phyloP scores from a whole-genome alignment of 2,797 vertebrate species.

The Rhinichthys osculus region DNA sequence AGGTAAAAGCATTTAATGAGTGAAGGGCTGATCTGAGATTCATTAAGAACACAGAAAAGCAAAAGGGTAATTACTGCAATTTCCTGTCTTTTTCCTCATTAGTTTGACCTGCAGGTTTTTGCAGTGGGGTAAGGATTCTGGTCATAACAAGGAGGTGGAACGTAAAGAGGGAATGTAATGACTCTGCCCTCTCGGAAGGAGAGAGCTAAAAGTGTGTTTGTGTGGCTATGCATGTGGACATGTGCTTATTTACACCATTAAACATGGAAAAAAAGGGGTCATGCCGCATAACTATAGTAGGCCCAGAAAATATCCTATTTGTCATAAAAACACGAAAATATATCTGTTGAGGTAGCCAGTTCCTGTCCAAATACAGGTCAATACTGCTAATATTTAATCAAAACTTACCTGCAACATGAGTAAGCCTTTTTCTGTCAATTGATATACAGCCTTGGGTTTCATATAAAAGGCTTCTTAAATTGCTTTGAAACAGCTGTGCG shows the following conservation, averaged over 20 bases:
- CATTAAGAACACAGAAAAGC: slow-evolving; percentile 81
- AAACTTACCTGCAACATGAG: background rate
- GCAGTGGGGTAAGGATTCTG: slow-evolving; percentile 70
- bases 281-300: slow-evolving; percentile 74
- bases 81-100: slow-evolving; percentile 85
- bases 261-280: slow-evolving; percentile 76
- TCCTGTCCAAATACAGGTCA: slow-evolving; percentile 3
- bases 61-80: slow-evolving; percentile 85
- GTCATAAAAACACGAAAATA: slow-evolving; percentile 74
- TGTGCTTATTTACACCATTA: slow-evolving; percentile 84
- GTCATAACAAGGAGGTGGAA: slow-evolving; percentile 77
- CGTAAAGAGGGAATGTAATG: slow-evolving; percentile 76
- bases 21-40: slow-evolving; percentile 75
- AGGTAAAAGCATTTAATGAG: slow-evolving; percentile 81
- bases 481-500: slow-evolving; percentile 22
- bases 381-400: background rate
- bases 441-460: slow-evolving; percentile 28
- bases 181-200: slow-evolving; percentile 79
- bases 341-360: slow-evolving; percentile 18
- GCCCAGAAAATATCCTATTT: slow-evolving; percentile 75
- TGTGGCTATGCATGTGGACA: slow-evolving; percentile 34
- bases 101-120: slow-evolving; percentile 84
- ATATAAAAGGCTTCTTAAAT: background rate
- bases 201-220: slow-evolving; percentile 68
- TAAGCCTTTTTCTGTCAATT: slow-evolving; percentile 35